Conservation (phyloP, 2,888 invertebrate species). For the Phania funesta region DNA sequence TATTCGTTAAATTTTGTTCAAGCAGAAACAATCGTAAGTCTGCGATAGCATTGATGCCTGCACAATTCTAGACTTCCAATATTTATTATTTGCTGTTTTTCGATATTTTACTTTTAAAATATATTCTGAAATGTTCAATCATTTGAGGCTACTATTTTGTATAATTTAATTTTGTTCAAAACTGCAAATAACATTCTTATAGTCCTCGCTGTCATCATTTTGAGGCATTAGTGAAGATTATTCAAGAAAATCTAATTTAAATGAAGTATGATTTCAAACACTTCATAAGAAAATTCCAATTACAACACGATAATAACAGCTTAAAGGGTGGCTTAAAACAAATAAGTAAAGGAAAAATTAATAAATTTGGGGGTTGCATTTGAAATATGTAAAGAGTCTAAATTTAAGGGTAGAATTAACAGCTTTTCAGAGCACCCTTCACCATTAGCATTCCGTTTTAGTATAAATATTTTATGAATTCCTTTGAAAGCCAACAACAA, state of each 20-base stretch:
- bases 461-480: background rate
- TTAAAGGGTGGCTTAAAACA: background rate
- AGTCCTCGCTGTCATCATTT: background rate
- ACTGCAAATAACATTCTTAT: background rate
- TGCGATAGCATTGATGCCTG: no score
- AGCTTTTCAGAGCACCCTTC: background rate
- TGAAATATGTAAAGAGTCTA: background rate
- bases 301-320: background rate
- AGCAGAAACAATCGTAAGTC: no score
- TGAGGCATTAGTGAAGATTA: background rate
- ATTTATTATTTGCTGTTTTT: no score
- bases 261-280: slow-evolving; percentile 24
- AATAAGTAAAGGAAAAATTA: background rate
- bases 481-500: background rate
- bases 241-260: slow-evolving; percentile 12
- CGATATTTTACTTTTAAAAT: no score
- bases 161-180: no score
- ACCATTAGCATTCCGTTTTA: background rate
- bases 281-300: slow-evolving; percentile 7
- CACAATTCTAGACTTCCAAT: no score
- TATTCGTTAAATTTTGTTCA: no score
- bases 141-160: no score
- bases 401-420: background rate
- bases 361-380: background rate
- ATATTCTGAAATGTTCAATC: no score